Percentiles rank a stretch among this genome's conserved stretches.
phyloP scores from a whole-genome alignment of 2,888 invertebrate genomes.

The Protodeltote pygarga region DNA sequence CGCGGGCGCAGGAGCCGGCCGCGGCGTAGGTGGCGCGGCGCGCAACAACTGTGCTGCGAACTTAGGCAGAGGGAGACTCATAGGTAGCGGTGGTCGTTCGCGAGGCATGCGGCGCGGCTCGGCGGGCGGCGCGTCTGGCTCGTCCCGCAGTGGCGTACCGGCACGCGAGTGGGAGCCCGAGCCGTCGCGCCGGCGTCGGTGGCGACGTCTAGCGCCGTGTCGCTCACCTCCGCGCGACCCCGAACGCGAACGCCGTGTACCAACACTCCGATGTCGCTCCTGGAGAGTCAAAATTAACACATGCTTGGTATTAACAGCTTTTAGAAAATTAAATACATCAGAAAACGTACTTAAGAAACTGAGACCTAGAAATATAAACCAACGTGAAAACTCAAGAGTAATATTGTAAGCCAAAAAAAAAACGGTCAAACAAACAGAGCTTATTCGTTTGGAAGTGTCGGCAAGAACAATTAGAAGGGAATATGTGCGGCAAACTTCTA shows the following conservation, averaged over 20 bases:
- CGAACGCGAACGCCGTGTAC: constrained; percentile 67
- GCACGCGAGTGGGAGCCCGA: constrained; percentile 84
- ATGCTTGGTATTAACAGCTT: background rate
- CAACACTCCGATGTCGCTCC: constrained; percentile 73
- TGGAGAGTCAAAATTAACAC: constrained; percentile 25
- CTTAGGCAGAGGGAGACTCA: constrained; percentile 95
- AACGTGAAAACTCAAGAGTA: too few relatives aligned
- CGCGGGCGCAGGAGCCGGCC: constrained; percentile 82
- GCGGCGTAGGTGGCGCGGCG: constrained; percentile 81
- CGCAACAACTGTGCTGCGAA: constrained; percentile 92
- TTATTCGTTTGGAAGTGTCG: too few relatives aligned
- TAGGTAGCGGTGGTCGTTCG: constrained; percentile 89
- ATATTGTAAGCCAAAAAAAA: too few relatives aligned
- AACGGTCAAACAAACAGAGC: too few relatives aligned
- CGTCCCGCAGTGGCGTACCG: constrained; percentile 87
- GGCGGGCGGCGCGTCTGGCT: constrained; percentile 91
- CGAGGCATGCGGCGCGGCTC: constrained; percentile 91
- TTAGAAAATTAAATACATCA: too few relatives aligned
- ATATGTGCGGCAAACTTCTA: too few relatives aligned
- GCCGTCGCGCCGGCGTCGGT: constrained; percentile 80
- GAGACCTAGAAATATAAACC: too few relatives aligned
- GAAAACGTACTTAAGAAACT: too few relatives aligned
- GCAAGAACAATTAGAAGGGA: too few relatives aligned
- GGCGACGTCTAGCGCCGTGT: constrained; percentile 79
- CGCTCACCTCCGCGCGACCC: constrained; percentile 68